phyloP scores from a whole-genome alignment of 30 jellyfish, hydroid and myxozoan species.

The Hydractinia symbiolongicarpus region DNA sequence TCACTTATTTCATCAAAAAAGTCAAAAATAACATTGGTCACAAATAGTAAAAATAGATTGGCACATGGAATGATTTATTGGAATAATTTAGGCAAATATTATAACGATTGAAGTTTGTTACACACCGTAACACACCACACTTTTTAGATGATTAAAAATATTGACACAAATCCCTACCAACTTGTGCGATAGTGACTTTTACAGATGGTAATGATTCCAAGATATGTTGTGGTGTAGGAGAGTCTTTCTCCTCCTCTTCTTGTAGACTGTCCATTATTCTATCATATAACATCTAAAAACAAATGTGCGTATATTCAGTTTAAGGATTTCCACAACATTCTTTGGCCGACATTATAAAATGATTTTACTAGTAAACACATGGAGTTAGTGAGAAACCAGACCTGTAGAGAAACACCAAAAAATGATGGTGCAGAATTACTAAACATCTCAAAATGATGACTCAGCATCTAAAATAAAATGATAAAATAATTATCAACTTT shows the following conservation, averaged over 20 bases:
- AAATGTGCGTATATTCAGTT: not conserved
- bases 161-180: constrained; percentile 4
- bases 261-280: constrained; percentile 2
- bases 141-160: not conserved
- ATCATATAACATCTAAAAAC: constrained; percentile 28
- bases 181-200: constrained; percentile 35
- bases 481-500: not conserved
- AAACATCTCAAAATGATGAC: constrained; percentile 26
- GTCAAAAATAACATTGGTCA: too few species aligned
- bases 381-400: not conserved
- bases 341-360: not conserved
- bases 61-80: too few species aligned
- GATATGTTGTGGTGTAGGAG: constrained; percentile 30
- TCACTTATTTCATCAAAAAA: too few species aligned
- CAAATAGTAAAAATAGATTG: too few species aligned
- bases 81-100: too few species aligned
- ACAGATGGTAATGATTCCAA: constrained; percentile 14
- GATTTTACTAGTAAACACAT: not conserved
- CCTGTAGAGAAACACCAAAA: constrained; percentile 28
- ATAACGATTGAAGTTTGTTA: too few species aligned
- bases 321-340: not conserved
- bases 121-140: too few species aligned
- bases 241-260: constrained; percentile 20
- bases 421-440: constrained; percentile 24
- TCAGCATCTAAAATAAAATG: constrained; percentile 11